Conservation (phyloP, 2,888 invertebrate species). For the Zhengitettix transpicula region DNA sequence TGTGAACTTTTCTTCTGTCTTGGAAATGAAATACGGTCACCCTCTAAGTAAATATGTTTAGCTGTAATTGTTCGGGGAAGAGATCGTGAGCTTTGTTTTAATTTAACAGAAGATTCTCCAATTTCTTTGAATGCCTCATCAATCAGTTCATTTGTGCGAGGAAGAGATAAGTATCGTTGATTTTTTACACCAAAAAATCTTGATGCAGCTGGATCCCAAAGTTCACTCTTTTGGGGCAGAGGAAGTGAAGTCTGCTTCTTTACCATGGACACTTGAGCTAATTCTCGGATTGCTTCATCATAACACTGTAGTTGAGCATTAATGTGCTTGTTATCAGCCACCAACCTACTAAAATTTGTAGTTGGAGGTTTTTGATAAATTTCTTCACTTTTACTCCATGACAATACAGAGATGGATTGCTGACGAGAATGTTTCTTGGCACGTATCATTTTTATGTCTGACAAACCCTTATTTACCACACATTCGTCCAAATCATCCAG, state of each 20-base stretch:
- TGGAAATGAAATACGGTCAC: slow-evolving; percentile 5
- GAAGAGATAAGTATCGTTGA: slow-evolving; percentile 11
- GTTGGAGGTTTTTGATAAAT: slow-evolving; percentile 7
- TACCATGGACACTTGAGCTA: slow-evolving; percentile 15
- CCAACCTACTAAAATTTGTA: slow-evolving; percentile 6
- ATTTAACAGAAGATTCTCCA: slow-evolving; percentile 7
- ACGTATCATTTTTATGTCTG: not conserved
- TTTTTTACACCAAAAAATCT: slow-evolving; percentile 5
- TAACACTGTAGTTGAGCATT: slow-evolving; percentile 19
- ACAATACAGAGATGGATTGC: slow-evolving; percentile 16
- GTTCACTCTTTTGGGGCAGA: slow-evolving; percentile 3
- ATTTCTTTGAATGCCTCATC: slow-evolving; percentile 13
- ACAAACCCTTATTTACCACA: not conserved
- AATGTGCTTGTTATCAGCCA: slow-evolving; percentile 15
- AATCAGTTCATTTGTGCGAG: slow-evolving; percentile 12
- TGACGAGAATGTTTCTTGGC: slow-evolving; percentile 16
- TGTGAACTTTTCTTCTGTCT: slow-evolving; percentile 1
- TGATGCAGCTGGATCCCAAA: slow-evolving; percentile 3
- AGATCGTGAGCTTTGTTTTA: slow-evolving; percentile 8
- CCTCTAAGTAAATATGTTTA: slow-evolving; percentile 6
- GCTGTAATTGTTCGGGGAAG: slow-evolving; percentile 9
- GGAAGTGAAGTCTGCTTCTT: slow-evolving; percentile 11
- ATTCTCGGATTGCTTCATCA: slow-evolving; percentile 18
- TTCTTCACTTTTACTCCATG: slow-evolving; percentile 12
- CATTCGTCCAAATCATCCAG: slow-evolving; percentile 15